Base-by-base conservation (phyloP, 53 echinoderm and acorn worm genomes). In the Stichopus horrens region DNA sequence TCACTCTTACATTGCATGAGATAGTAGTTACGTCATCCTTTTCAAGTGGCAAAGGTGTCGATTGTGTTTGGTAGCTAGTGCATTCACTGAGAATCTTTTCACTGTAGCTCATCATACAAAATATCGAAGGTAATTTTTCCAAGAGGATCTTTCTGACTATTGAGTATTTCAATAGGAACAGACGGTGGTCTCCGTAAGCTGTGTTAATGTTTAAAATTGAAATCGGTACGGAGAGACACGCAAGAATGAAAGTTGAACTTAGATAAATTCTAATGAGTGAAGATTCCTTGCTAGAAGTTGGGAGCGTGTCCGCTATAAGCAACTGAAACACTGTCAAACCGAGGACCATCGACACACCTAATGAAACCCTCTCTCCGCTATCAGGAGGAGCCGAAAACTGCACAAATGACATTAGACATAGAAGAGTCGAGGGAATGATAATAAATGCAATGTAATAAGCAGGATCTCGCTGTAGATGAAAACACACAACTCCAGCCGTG, bases 321-420 rank as follows among this genome's bases (percentile, higher is more conserved):
- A 77, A 7, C 18, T 77, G 77, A 19, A 77, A 77, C 37, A 77
- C 77, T 16, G 77, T 77, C 16, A 77, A 53, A 11, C 77, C 77
- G 0, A 77, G 77, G 7, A 77, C 77, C 77, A 77, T 77, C 7
- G 77, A 77, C 53, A 77, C 77, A 7, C 77, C 54, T 16, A 77
- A 11, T 23, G 77, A 77, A n/a, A 77, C 37, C 51, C 77, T 77
- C 53, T 77, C 77, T 52, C 77, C 77, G 54, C 77, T 77, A 53
- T 77, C 77, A 52, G 53, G 77, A 9, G 77, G 77, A 6, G 11
- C 13, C 9, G 37, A 11, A 77, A 77, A 77, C 7, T 21, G 16
- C 20, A 77, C 14, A 52, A 77, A 77, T 3, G 77, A 52, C 22
- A 77, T 52, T 7, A 77, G 22, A 51, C 77, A 77, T 21, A 77